Percentiles rank a stretch among this genome's conserved stretches.
Evolutionary conservation across 2,888 invertebrate genomes (phyloP).

Genomic region (Clunio marinus): DNA sequence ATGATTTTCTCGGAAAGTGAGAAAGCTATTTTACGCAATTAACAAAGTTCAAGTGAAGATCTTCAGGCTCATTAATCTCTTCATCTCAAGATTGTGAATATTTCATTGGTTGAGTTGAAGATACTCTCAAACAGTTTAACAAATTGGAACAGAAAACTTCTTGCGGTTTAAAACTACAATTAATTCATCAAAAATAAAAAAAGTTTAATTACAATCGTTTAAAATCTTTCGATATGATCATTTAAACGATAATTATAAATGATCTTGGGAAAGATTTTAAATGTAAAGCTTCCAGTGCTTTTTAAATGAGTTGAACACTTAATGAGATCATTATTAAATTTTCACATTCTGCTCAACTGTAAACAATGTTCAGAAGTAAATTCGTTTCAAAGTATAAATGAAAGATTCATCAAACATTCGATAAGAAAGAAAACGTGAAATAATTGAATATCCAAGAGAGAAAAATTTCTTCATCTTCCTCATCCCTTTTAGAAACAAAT

Average conservation of each 20-base stretch:
- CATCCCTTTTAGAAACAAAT: neutral
- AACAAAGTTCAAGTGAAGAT: neutral
- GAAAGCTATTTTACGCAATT: conserved; percentile 19
- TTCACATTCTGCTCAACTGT: too few species aligned
- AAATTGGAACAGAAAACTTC: too few species aligned
- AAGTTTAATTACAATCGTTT: neutral
- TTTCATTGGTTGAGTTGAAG: neutral
- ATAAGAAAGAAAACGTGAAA: neutral
- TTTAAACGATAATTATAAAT: neutral
- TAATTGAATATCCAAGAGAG: neutral
- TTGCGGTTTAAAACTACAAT: neutral
- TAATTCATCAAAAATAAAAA: neutral
- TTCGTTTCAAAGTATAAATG: neutral
- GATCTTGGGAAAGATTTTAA: neutral
- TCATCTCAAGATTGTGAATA: neutral
- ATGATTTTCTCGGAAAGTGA: neutral
- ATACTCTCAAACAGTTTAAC: neutral
- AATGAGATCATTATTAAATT: too few species aligned
- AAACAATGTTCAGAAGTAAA: too few species aligned
- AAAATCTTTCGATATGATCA: neutral
- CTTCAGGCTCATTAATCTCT: conserved; percentile 10
- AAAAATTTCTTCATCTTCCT: neutral
- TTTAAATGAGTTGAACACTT: too few species aligned
- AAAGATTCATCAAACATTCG: conserved; percentile 7
- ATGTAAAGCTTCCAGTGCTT: neutral